A percentile compares a stretch with the other conserved stretches of the same genome.
phyloP scores from a whole-genome alignment of 2,888 invertebrate species.

The Silvanus unidentatus region DNA sequence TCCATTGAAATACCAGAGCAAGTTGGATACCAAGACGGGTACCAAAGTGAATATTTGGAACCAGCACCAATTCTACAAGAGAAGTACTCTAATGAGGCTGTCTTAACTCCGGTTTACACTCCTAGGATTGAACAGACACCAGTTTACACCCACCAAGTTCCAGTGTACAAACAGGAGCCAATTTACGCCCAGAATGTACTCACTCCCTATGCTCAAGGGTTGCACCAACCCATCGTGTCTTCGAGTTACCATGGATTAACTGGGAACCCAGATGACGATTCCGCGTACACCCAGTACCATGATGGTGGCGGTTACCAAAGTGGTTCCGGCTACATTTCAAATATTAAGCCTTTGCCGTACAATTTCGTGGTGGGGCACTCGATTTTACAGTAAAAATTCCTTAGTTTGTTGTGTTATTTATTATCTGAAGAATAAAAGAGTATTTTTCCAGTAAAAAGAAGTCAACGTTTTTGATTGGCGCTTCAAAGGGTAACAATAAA shows the following conservation, averaged over 20 bases:
- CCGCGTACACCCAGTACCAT: constrained; percentile 16
- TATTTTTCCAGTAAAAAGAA: too few relatives aligned
- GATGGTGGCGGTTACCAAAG: neutral
- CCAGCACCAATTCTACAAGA: neutral
- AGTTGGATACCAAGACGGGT: neutral
- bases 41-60: too few relatives aligned
- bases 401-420: too few relatives aligned
- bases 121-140: too few relatives aligned
- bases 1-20: neutral
- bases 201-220: neutral
- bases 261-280: constrained; percentile 23
- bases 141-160: neutral
- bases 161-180: neutral
- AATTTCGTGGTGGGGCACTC: neutral
- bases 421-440: too few relatives aligned
- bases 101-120: neutral
- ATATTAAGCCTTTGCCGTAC: neutral
- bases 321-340: neutral
- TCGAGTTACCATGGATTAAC: constrained; percentile 16
- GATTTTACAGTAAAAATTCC: neutral
- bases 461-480: too few relatives aligned
- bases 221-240: constrained; percentile 8
- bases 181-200: too few relatives aligned
- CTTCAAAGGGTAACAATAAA: too few relatives aligned
- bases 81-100: neutral